phyloP scores from a whole-genome alignment of 2,797 vertebrate genomes.

The Silurus aristotelis region DNA sequence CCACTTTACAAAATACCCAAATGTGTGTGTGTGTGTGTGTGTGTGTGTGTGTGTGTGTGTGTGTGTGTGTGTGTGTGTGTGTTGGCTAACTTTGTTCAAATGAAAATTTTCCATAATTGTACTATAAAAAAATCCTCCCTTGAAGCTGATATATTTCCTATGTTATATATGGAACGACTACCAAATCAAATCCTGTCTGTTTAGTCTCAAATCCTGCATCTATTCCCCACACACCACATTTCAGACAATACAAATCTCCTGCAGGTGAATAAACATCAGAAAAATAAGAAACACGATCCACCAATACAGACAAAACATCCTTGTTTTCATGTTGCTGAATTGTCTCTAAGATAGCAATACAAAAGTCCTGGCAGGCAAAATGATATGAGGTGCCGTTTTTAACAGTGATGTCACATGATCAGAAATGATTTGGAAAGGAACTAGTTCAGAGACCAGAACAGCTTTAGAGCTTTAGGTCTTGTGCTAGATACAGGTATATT shows the following conservation, averaged over 20 bases:
- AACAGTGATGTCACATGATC: constrained; percentile 34
- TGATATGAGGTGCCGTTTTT: constrained; percentile 30
- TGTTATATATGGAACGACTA: constrained; percentile 22
- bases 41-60: background rate
- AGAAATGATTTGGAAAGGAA: background rate
- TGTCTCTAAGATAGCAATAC: background rate
- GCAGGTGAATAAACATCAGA: constrained; percentile 22
- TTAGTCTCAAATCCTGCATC: background rate
- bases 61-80: background rate
- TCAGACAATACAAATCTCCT: constrained; percentile 22
- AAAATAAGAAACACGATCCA: constrained; percentile 16
- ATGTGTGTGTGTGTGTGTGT: background rate
- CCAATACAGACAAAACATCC: constrained; percentile 9
- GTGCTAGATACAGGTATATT: constrained; percentile 7
- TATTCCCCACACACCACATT: constrained; percentile 23
- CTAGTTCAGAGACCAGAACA: constrained; percentile 28
- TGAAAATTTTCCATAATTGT: background rate
- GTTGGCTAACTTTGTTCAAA: constrained; percentile 20
- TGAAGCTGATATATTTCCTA: background rate
- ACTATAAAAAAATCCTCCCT: constrained; percentile 8
- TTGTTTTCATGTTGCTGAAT: background rate
- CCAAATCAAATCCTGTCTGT: constrained; percentile 32
- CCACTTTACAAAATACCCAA: constrained; percentile 15
- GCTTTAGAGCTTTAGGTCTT: constrained; percentile 23
- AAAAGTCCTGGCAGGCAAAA: constrained; percentile 10